Percentiles rank a stretch among this genome's conserved stretches.
These are phyloP conservation scores for Machimus atricapillus DNA, from an alignment of 2,888 invertebrate genomes.

Conservation along the genomic window DNA sequence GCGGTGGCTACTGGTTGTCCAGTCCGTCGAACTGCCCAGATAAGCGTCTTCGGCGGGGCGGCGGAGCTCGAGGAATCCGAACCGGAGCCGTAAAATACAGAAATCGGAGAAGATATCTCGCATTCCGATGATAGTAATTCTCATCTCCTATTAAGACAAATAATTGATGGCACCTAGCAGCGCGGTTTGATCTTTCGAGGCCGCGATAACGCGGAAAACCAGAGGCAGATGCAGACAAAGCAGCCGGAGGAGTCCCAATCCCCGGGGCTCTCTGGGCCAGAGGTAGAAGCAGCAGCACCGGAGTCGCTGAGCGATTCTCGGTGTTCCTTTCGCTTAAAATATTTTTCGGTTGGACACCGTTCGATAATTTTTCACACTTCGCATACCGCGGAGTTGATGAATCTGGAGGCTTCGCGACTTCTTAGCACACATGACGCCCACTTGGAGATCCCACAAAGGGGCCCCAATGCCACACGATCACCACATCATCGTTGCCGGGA, in stretches of 20 bases:
- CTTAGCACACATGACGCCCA: conserved; percentile 26
- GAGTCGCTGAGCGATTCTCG: neutral
- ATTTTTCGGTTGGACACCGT: conserved; percentile 28
- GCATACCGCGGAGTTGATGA: conserved; percentile 36
- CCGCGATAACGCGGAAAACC: conserved; percentile 3
- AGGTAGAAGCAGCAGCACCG: neutral
- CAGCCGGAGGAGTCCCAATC: neutral
- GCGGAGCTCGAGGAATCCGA: neutral
- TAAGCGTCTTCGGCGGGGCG: neutral
- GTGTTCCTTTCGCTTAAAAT: conserved; percentile 13
- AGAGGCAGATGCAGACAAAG: neutral
- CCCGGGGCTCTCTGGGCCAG: neutral
- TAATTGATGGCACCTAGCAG: conserved; percentile 32
- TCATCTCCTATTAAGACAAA: conserved; percentile 37
- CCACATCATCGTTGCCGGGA: neutral
- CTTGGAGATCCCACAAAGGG: conserved; percentile 7
- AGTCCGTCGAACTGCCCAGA: neutral
- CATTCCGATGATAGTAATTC: conserved; percentile 29
- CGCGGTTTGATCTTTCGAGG: conserved; percentile 22
- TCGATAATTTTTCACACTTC: conserved; percentile 40
- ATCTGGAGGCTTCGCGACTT: neutral
- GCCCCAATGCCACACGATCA: neutral
- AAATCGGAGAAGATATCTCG: conserved; percentile 33
- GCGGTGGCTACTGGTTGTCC: neutral
- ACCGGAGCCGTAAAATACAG: conserved; percentile 7